Percentiles rank a stretch among this genome's conserved stretches.
Evolutionary conservation across 2,888 invertebrate genomes (phyloP).

Genomic region (Polymixis flavicincta): DNA sequence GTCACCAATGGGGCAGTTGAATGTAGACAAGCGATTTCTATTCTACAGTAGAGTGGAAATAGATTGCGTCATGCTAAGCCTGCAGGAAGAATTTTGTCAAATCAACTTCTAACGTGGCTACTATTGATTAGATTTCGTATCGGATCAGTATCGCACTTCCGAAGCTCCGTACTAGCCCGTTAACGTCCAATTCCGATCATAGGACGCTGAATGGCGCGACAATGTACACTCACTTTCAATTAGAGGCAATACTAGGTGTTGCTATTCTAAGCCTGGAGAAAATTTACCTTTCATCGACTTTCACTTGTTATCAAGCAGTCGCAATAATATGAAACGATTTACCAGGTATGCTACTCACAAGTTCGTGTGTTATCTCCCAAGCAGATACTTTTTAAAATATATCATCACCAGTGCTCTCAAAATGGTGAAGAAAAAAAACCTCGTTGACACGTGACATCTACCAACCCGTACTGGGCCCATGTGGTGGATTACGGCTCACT

Average conservation of each 20-base stretch:
- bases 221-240: constrained; percentile 37
- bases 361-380: too few species aligned
- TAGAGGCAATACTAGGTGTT: constrained; percentile 25
- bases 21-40: too few species aligned
- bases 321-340: constrained; percentile 6
- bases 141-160: neutral
- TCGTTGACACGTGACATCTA: too few species aligned
- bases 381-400: too few species aligned
- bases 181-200: constrained; percentile 29
- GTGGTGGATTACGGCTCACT: too few species aligned
- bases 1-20: neutral
- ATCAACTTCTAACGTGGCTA: neutral
- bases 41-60: too few species aligned
- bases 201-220: constrained; percentile 11
- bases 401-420: too few species aligned
- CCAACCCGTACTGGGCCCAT: too few species aligned
- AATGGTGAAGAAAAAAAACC: too few species aligned
- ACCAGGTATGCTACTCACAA: neutral
- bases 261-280: constrained; percentile 20
- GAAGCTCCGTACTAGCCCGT: neutral
- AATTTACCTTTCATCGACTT: constrained; percentile 33
- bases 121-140: constrained; percentile 6
- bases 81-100: neutral
- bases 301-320: constrained; percentile 18
- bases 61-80: too few species aligned